Conservation (phyloP, 2,113 vertebrate species). For the Toxotes chatareus region DNA sequence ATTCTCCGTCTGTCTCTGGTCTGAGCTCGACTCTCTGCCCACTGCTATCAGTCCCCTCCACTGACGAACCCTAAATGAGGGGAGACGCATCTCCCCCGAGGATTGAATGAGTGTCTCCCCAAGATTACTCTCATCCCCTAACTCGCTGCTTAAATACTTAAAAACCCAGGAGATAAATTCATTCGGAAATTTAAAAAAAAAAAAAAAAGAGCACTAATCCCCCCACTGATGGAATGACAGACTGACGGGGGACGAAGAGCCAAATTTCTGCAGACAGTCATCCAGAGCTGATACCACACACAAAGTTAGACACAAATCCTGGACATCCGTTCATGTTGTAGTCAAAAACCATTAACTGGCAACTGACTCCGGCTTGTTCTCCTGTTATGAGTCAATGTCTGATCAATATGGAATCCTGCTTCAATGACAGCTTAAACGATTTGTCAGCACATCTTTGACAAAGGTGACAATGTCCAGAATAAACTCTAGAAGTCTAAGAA, state of each 20-base stretch:
- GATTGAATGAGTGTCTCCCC: slow-evolving; percentile 64
- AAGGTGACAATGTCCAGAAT: too few species aligned
- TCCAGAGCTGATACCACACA: slow-evolving; percentile 21
- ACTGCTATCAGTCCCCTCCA: slow-evolving; percentile 62
- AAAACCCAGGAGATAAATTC: slow-evolving; percentile 63
- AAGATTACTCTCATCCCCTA: slow-evolving; percentile 77
- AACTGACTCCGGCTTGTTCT: not conserved
- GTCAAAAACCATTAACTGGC: not conserved
- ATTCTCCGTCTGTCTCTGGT: slow-evolving; percentile 34
- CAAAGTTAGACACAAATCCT: slow-evolving; percentile 34
- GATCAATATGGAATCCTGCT: not conserved
- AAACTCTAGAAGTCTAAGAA: too few species aligned
- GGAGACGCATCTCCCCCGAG: slow-evolving; percentile 45
- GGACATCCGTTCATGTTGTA: slow-evolving; percentile 24
- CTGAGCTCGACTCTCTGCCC: slow-evolving; percentile 28
- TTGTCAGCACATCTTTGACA: not conserved
- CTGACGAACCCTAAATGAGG: slow-evolving; percentile 51
- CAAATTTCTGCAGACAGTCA: slow-evolving; percentile 49
- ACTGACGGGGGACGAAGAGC: slow-evolving; percentile 30
- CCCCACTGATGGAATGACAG: slow-evolving; percentile 63
- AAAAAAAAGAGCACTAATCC: slow-evolving; percentile 62
- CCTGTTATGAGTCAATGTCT: not conserved
- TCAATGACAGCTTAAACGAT: not conserved
- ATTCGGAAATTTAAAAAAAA: slow-evolving; percentile 67
- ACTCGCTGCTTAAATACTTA: slow-evolving; percentile 68